Evolutionary conservation across 2,888 invertebrate genomes (phyloP).

Genomic region (Micoletzkya japonica): DNA sequence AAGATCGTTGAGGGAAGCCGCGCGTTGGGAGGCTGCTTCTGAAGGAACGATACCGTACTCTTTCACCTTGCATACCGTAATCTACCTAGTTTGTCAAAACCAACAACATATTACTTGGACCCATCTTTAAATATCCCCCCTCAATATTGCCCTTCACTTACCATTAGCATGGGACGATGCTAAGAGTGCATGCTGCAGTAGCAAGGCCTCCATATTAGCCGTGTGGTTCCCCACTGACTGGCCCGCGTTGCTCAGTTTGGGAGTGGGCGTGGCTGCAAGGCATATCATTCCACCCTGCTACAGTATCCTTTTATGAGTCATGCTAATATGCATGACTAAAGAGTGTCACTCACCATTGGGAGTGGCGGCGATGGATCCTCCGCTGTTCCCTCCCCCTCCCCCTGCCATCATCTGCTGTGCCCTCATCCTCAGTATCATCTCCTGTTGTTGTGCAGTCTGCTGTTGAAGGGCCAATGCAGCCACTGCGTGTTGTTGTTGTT

Average conservation of each 20-base stretch:
- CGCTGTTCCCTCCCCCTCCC: conserved; percentile 24
- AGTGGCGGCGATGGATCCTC: conserved; percentile 27
- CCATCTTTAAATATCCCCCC: too few relatives aligned
- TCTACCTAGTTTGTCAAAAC: too few relatives aligned
- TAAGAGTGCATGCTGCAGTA: conserved; percentile 43
- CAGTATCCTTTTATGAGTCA: too few relatives aligned
- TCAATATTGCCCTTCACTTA: conserved; percentile 4
- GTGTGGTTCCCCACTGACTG: background rate
- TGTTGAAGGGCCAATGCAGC: conserved; percentile 16
- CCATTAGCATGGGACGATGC: background rate
- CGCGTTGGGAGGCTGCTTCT: background rate
- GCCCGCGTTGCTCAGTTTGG: background rate
- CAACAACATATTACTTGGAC: too few relatives aligned
- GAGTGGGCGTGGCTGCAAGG: background rate
- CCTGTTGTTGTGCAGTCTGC: conserved; percentile 9
- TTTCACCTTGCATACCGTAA: background rate
- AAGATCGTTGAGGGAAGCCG: conserved; percentile 14
- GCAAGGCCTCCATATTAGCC: conserved; percentile 30
- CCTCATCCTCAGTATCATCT: conserved; percentile 15
- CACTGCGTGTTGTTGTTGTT: conserved; percentile 14
- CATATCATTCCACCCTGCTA: too few relatives aligned
- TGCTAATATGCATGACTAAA: too few relatives aligned
- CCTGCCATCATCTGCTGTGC: conserved; percentile 19
- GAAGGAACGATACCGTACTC: background rate
- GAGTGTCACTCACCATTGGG: too few relatives aligned